Evolutionary conservation across 2,113 vertebrate species (phyloP).

Genomic region (Corynorhinus townsendii): DNA sequence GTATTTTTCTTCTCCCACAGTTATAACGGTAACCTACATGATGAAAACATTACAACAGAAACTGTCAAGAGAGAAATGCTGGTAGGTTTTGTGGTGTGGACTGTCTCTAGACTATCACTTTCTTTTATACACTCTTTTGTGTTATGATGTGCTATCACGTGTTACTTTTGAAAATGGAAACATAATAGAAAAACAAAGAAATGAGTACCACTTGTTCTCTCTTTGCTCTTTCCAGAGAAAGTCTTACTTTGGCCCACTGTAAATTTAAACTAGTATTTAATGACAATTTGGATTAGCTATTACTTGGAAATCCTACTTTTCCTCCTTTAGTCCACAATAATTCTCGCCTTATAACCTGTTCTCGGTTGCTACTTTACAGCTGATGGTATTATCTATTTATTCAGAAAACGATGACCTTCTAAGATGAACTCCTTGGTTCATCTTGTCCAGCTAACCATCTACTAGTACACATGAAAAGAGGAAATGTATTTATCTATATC

Average conservation of each 20-base stretch:
- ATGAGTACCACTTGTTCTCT: background rate
- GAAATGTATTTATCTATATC: background rate
- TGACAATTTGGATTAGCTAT: background rate
- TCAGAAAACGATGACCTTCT: constrained; percentile 23
- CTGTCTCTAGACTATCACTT: background rate
- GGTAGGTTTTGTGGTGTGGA: background rate
- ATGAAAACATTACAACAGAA: background rate
- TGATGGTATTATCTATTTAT: background rate
- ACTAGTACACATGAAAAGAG: background rate
- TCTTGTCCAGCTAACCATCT: background rate
- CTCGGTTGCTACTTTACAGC: background rate
- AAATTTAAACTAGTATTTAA: background rate
- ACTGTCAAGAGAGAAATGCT: background rate
- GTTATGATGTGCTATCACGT: background rate
- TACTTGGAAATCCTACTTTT: background rate
- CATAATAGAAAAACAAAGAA: background rate
- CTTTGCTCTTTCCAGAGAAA: background rate
- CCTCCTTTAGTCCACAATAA: background rate
- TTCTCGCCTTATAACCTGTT: background rate
- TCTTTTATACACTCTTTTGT: background rate
- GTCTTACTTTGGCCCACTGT: background rate
- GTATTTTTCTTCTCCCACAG: background rate
- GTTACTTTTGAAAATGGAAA: background rate
- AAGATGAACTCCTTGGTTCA: background rate
- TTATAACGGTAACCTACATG: background rate